Conservation (phyloP, 1,140 invertebrate genomes). For the Plodia interpunctella region DNA sequence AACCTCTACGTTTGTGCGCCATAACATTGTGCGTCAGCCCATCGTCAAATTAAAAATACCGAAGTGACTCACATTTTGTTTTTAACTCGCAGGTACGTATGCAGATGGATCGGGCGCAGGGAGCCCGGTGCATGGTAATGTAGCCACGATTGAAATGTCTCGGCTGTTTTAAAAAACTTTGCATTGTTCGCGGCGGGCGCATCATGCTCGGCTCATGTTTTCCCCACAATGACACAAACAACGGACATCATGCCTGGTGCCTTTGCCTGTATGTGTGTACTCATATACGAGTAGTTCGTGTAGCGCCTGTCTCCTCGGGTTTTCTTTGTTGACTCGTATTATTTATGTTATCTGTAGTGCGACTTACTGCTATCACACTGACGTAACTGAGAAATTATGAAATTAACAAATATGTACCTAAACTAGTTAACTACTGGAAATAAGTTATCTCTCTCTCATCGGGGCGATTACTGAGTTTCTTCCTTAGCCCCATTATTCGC, state of each 20-base stretch:
- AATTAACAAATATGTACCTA: too few relatives aligned
- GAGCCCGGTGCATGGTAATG: slow-evolving; percentile 43
- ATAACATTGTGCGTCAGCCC: background rate
- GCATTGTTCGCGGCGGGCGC: slow-evolving; percentile 40
- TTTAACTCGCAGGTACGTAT: slow-evolving; percentile 49
- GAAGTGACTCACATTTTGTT: slow-evolving; percentile 35
- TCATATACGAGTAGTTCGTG: slow-evolving; percentile 2
- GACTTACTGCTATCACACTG: too few relatives aligned
- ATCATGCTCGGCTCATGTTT: slow-evolving; percentile 34
- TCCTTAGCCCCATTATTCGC: too few relatives aligned
- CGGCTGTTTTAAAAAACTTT: slow-evolving; percentile 43
- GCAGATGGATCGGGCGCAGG: slow-evolving; percentile 29
- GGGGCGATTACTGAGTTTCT: too few relatives aligned
- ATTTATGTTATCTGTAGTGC: too few relatives aligned
- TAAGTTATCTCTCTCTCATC: too few relatives aligned
- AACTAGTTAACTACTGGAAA: too few relatives aligned
- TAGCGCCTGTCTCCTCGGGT: background rate
- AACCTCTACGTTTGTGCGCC: background rate
- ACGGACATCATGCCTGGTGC: slow-evolving; percentile 18
- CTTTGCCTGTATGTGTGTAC: background rate
- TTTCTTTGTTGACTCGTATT: background rate
- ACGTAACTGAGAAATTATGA: too few relatives aligned
- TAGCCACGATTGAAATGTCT: slow-evolving; percentile 34
- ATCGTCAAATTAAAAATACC: slow-evolving; percentile 12
- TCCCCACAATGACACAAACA: slow-evolving; percentile 37